These are phyloP conservation scores for Plectrocnemia conspersa DNA, from an alignment of 1,140 invertebrate genomes.

Conservation along the genomic window DNA sequence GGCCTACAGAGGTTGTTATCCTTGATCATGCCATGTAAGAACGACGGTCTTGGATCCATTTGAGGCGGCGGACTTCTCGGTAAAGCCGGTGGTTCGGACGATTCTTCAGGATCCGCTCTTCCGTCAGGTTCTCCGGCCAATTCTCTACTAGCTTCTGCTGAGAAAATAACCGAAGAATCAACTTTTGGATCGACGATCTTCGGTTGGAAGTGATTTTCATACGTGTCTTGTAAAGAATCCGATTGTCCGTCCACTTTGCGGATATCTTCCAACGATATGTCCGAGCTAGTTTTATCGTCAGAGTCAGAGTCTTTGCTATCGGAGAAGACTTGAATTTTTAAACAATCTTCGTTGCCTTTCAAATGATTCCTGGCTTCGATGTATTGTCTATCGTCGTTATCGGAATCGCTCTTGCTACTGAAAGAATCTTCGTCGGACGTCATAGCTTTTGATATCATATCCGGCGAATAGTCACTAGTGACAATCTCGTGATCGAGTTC, in stretches of 20 bases:
- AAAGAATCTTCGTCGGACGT: slow-evolving; percentile 51
- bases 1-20: slow-evolving; percentile 45
- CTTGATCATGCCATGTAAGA: slow-evolving; percentile 59
- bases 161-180: slow-evolving; percentile 44
- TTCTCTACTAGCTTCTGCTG: slow-evolving; percentile 61
- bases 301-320: slow-evolving; percentile 40
- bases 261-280: slow-evolving; percentile 41
- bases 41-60: slow-evolving; percentile 62
- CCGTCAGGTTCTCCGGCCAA: slow-evolving; percentile 76
- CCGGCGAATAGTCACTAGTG: slow-evolving; percentile 33
- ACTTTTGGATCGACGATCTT: slow-evolving; percentile 48
- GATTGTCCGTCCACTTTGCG: slow-evolving; percentile 48
- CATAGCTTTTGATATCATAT: slow-evolving; percentile 47
- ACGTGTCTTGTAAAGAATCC: slow-evolving; percentile 34
- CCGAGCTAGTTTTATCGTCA: slow-evolving; percentile 32
- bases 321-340: slow-evolving; percentile 50
- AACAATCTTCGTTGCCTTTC: slow-evolving; percentile 45
- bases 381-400: slow-evolving; percentile 50
- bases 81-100: slow-evolving; percentile 59
- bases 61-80: slow-evolving; percentile 58
- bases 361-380: slow-evolving; percentile 42
- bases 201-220: slow-evolving; percentile 46
- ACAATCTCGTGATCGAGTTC: slow-evolving; percentile 27
- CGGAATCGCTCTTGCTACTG: slow-evolving; percentile 48
- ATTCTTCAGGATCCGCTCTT: slow-evolving; percentile 69